Percentiles rank a stretch among this genome's conserved stretches.
Evolutionary conservation across 1,140 invertebrate species (phyloP).

Genomic region (Muscidifurax raptorellus): DNA sequence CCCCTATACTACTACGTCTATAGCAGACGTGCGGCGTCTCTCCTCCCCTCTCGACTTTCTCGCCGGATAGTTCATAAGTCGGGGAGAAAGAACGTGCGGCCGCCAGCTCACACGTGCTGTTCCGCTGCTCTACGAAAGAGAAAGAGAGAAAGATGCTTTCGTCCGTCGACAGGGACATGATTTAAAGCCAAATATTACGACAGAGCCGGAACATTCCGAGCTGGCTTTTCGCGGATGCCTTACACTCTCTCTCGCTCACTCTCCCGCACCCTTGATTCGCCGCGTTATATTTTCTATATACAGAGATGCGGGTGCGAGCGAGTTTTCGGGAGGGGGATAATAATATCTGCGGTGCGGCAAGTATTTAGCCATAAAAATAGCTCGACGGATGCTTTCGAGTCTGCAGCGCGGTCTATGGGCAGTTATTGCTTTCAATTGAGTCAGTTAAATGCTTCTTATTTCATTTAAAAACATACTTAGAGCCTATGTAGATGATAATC

Average conservation of each 20-base stretch:
- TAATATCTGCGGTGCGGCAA: slow-evolving; percentile 44
- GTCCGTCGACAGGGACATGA: slow-evolving; percentile 73
- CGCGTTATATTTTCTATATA: not conserved
- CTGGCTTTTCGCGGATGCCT: slow-evolving; percentile 57
- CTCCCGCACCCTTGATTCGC: slow-evolving; percentile 19
- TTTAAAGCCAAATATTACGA: slow-evolving; percentile 77
- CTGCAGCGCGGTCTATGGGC: not conserved
- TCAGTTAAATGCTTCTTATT: not conserved
- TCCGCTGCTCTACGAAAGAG: not conserved
- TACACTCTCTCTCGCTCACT: too few relatives aligned
- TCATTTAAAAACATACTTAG: too few relatives aligned
- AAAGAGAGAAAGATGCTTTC: slow-evolving; percentile 16
- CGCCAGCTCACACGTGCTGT: slow-evolving; percentile 5
- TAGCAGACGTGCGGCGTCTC: not conserved
- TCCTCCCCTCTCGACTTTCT: slow-evolving; percentile 6
- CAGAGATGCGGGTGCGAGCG: not conserved
- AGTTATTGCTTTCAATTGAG: slow-evolving; percentile 34
- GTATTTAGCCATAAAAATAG: slow-evolving; percentile 52
- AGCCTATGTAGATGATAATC: too few relatives aligned
- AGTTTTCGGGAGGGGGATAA: slow-evolving; percentile 6
- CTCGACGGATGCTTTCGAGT: slow-evolving; percentile 9
- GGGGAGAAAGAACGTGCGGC: slow-evolving; percentile 22
- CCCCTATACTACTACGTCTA: not conserved
- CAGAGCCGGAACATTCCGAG: slow-evolving; percentile 71
- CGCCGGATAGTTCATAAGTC: slow-evolving; percentile 45